Percentiles rank a stretch among this genome's conserved stretches.
These are phyloP conservation scores for Salvator merianae DNA, from an alignment of 2,113 vertebrate species.

Conservation along the genomic window DNA sequence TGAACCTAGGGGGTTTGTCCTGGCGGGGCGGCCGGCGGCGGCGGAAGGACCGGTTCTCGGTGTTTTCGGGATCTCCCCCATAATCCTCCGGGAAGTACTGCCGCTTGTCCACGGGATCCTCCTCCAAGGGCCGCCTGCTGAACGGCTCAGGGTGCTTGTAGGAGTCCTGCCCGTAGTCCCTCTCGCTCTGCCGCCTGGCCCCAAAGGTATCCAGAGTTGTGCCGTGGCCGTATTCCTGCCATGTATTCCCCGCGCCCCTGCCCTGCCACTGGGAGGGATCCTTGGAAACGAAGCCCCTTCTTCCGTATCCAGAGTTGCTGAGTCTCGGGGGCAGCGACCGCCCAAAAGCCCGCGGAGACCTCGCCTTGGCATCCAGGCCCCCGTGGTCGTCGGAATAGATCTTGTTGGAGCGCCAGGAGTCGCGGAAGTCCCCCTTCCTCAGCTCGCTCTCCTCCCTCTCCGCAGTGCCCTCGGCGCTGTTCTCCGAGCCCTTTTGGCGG, in stretches of 20 bases:
- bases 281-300: constrained; percentile 80
- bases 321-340: constrained; percentile 90
- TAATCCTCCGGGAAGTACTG: constrained; percentile 80
- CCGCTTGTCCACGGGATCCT: constrained; percentile 80
- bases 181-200: constrained; percentile 77
- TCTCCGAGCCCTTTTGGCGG: constrained; percentile 85
- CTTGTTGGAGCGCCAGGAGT: constrained; percentile 94
- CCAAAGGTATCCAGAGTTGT: constrained; percentile 73
- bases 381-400: constrained; percentile 86
- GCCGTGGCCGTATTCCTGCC: constrained; percentile 85
- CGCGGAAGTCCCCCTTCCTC: constrained; percentile 83
- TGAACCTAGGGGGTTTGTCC: constrained; percentile 94
- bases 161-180: constrained; percentile 81
- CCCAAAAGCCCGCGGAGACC: constrained; percentile 80
- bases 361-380: constrained; percentile 75
- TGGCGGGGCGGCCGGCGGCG: constrained; percentile 92
- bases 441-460: constrained; percentile 75
- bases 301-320: constrained; percentile 83
- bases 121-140: constrained; percentile 83
- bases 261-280: constrained; percentile 87
- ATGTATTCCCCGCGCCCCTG: constrained; percentile 69
- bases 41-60: constrained; percentile 87
- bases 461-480: constrained; percentile 71
- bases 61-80: constrained; percentile 81
- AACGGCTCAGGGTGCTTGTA: constrained; percentile 81